phyloP scores from a whole-genome alignment of 2,888 invertebrate genomes.

The Oscheius myriophilus region DNA sequence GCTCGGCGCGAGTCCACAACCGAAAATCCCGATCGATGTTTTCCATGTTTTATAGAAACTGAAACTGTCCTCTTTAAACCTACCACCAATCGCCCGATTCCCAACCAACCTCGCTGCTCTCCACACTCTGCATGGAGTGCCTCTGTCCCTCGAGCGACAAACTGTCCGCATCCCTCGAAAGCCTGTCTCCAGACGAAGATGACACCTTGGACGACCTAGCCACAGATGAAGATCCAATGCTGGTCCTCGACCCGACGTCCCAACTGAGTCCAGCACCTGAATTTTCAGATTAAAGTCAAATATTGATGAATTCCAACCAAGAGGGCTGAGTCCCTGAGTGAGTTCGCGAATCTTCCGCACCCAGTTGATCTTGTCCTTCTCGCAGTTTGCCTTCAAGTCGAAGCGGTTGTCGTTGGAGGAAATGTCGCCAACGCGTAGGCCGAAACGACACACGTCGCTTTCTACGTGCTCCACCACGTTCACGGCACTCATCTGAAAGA shows the following conservation, averaged over 20 bases:
- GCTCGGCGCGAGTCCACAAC: no score
- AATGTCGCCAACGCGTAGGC: conserved; percentile 58
- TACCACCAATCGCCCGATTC: no score
- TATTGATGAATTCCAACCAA: background rate
- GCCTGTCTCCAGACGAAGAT: conserved; percentile 42
- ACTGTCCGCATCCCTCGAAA: conserved; percentile 46
- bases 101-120: conserved; percentile 41
- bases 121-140: conserved; percentile 47
- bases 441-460: conserved; percentile 59
- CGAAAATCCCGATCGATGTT: no score
- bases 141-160: conserved; percentile 35
- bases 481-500: conserved; percentile 58
- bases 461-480: conserved; percentile 67
- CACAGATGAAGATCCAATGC: conserved; percentile 14
- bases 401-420: conserved; percentile 61
- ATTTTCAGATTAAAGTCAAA: background rate
- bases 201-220: conserved; percentile 42
- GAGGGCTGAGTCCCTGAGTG: conserved; percentile 33
- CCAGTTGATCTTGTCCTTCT: conserved; percentile 58
- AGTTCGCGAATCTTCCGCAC: conserved; percentile 61
- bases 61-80: background rate
- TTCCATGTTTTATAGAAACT: no score
- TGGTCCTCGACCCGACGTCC: conserved; percentile 24
- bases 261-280: conserved; percentile 2
- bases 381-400: conserved; percentile 57